Evolutionary conservation across 2,888 invertebrate species (phyloP), one percentile per base, ranked within the genome.

Genomic region (Drosophila suboccidentalis): DNA sequence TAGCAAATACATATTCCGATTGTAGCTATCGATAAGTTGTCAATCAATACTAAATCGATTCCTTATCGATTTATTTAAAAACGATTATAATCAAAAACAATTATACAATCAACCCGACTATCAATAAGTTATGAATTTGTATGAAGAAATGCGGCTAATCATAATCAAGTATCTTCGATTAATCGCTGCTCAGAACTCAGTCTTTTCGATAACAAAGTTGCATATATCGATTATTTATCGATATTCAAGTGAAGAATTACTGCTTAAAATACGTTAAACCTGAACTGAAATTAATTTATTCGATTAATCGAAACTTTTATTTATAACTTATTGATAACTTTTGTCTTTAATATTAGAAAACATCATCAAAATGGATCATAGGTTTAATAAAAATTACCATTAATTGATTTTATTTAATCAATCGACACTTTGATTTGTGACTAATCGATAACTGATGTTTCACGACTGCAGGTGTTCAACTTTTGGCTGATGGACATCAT

Each of bases 401-500:
- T 8, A 26, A 11, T 8, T n/a, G n/a, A 26, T 46, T 3, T 3
- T n/a, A n/a, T 36, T 17, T 10, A 17, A 5, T 34, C 26, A 46
- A 39, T 63, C 46, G 38, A 51, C 38, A 13, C 6, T 26, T 26
- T 38, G 38, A 8, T 11, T 38, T 10, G 4, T 46, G 2, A 29
- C 2, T 29, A 8, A 47, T 62, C 54, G 64, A 55, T 57, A 49
- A 26, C 43, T 17, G 3, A 5, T 17, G 11, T 49, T 11, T 15
- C 3, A 2, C n/a, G 15, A 6, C 1, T 55, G 3, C 55, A 92
- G 92, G 44, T 84, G 1, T 22, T 89, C 0, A 92, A 92, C 63
- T 82, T 91, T 22, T 73, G 87, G 55, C 63, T 90, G 0, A 88
- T 92, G 87, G 91, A 92, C 50, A 39, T 85, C 8, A 80, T 92